Evolutionary conservation across 2,888 invertebrate species (phyloP), one percentile per base, ranked within the genome.

Genomic region (Thymelicus acteon): DNA sequence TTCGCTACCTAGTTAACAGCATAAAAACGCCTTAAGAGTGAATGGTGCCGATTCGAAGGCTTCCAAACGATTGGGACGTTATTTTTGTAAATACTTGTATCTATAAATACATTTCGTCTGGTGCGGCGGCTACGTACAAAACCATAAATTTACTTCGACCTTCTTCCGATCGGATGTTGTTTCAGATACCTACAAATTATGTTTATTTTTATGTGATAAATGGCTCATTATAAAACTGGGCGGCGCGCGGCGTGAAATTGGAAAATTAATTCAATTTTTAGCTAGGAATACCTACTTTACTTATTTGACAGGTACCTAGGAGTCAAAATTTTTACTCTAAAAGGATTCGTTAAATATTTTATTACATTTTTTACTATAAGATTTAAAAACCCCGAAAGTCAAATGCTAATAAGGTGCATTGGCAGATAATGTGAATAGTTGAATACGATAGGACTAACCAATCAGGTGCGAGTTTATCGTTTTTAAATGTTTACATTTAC

Each of bases 41-140:
- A 69, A 65, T 61, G 72, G 61, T 68, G 47, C 48, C 44, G 61
- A 82, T 80, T 80, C 77, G 80, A 85, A 88, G 89, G 86, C 87
- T 85, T 86, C 85, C 85, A 85, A 54, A 86, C 82, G 83, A 86
- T 89, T 82, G 86, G 88, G 88, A 85, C 84, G 82, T 78, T 79
- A 78, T 87, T 91, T 91, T 89, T 89, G 85, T 87, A 74, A 75
- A 77, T 80, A 79, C 86, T 85, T 86, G 77, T 73, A 73, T 73
- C 87, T 89, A 89, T 87, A 89, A 90, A 90, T 91, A 90, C 86
- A 85, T 83, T 82, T 78, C 83, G 84, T 86, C 84, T 85, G 83
- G 82, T 83, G 79, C 81, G 80, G 77, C 77, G 78, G 78, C 81
- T 82, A 82, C 80, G 80, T 73, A 77, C 79, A 78, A 75, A 73